phyloP scores from a whole-genome alignment of 2,797 vertebrate species.

The Sebastes diploproa region DNA sequence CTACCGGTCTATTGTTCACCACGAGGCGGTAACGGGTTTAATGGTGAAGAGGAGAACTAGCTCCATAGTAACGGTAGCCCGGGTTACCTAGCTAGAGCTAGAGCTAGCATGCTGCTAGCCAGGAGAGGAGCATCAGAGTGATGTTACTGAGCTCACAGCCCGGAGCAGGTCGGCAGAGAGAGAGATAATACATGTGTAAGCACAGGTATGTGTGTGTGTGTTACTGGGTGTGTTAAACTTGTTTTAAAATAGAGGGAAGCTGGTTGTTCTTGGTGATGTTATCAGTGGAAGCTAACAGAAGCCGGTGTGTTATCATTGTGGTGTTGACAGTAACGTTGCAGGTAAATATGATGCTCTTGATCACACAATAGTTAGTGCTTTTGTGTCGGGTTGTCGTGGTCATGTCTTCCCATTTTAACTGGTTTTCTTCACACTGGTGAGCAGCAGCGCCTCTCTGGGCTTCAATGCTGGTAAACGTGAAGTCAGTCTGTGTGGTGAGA shows the following conservation, averaged over 20 bases:
- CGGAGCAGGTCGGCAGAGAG: neutral
- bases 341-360: neutral
- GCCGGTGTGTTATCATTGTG: neutral
- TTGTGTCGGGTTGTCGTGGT: neutral
- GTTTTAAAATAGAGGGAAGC: neutral
- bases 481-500: neutral
- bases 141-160: neutral
- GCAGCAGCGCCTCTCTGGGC: conserved; percentile 35
- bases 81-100: conserved; percentile 20
- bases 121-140: conserved; percentile 4
- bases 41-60: neutral
- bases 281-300: neutral
- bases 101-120: conserved; percentile 52
- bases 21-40: neutral
- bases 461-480: neutral
- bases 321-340: neutral
- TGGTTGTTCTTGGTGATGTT: neutral
- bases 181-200: neutral
- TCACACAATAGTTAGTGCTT: neutral
- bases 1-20: neutral
- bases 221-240: neutral
- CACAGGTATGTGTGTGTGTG: neutral
- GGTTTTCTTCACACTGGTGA: neutral
- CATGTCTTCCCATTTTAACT: neutral
- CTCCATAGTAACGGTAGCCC: neutral